These are phyloP conservation scores for Sycophaga agraensis DNA, from an alignment of 1,140 invertebrate genomes.

Conservation along the genomic window DNA sequence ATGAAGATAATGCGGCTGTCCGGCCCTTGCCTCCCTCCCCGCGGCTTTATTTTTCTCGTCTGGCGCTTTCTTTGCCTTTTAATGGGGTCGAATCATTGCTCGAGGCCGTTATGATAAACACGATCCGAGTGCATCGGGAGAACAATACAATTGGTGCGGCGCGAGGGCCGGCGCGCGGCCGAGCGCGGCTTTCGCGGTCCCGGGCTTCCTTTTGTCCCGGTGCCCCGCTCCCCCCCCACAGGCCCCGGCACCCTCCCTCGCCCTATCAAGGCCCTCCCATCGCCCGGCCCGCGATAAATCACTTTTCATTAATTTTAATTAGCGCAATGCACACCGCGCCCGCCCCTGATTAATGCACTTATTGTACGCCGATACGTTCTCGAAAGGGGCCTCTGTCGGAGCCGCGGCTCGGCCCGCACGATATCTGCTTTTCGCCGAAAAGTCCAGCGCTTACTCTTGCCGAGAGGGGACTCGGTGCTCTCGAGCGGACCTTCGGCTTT, in stretches of 20 bases:
- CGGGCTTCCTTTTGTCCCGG: too few relatives aligned
- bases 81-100: constrained; percentile 30
- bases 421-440: too few relatives aligned
- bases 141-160: constrained; percentile 22
- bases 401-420: too few relatives aligned
- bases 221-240: too few relatives aligned
- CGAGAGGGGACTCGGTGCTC: too few relatives aligned
- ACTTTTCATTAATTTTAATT: constrained; percentile 19
- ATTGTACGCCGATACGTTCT: background rate
- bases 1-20: constrained; percentile 33
- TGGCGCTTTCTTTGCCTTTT: constrained; percentile 29
- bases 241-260: too few relatives aligned
- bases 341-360: background rate
- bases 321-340: too few relatives aligned
- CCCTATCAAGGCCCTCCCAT: background rate
- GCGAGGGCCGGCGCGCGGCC: too few relatives aligned
- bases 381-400: too few relatives aligned
- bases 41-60: background rate
- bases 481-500: too few relatives aligned
- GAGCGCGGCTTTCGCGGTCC: background rate
- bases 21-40: constrained; percentile 20
- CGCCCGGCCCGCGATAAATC: constrained; percentile 15
- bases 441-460: too few relatives aligned
- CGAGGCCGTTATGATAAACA: constrained; percentile 17
- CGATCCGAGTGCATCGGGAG: constrained; percentile 6